A percentile compares a stretch with the other conserved stretches of the same genome.
Evolutionary conservation across 2,113 vertebrate genomes (phyloP).

Genomic region (Centrocercus urophasianus): DNA sequence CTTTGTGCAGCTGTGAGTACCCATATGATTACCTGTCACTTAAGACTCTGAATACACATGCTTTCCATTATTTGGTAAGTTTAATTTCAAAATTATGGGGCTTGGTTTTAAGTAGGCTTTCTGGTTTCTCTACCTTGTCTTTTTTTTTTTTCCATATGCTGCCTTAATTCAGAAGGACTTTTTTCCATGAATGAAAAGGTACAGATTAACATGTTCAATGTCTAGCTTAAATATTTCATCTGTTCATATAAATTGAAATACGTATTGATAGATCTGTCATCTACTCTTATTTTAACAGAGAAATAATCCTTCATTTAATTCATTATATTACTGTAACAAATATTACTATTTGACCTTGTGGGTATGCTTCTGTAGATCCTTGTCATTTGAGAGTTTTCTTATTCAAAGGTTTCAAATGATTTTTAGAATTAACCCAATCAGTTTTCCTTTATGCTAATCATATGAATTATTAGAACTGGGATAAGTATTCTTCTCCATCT

Average conservation of each 20-base stretch:
- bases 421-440: slow-evolving; percentile 10
- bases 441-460: slow-evolving; percentile 29
- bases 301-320: slow-evolving; percentile 43
- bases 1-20: neutral
- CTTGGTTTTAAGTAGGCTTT: neutral
- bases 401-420: neutral
- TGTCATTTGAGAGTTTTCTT: neutral
- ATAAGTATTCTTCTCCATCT: neutral
- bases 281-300: slow-evolving; percentile 1
- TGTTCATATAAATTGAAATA: neutral
- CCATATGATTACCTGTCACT: neutral
- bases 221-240: slow-evolving; percentile 17
- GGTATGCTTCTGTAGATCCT: neutral
- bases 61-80: neutral
- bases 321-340: slow-evolving; percentile 1
- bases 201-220: neutral
- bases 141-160: neutral
- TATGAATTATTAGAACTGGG: neutral
- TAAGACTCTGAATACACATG: neutral
- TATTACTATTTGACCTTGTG: slow-evolving; percentile 36
- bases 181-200: neutral
- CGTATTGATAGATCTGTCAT: slow-evolving; percentile 23
- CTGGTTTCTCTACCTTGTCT: neutral
- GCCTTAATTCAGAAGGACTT: neutral
- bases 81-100: neutral